phyloP scores from a whole-genome alignment of 2,113 vertebrate species.

The Morone saxatilis region DNA sequence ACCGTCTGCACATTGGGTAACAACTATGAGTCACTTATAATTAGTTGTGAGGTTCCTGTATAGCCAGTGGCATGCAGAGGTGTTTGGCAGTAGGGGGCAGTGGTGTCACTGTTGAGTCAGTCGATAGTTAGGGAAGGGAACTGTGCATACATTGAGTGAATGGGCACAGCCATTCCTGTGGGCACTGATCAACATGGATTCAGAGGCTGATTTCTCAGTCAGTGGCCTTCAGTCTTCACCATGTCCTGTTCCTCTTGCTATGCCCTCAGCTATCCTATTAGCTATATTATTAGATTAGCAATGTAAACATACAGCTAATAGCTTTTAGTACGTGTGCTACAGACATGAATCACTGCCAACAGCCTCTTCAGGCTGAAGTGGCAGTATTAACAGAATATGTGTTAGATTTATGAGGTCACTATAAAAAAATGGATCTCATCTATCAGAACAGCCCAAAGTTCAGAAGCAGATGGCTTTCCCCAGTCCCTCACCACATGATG shows the following conservation, averaged over 20 bases:
- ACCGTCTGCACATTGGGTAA: neutral
- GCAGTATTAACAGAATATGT: neutral
- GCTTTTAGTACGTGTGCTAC: neutral
- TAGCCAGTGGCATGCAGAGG: neutral
- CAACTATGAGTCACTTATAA: neutral
- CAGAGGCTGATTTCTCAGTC: neutral
- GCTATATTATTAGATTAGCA: neutral
- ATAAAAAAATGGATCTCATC: neutral
- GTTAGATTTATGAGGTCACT: slow-evolving; percentile 36
- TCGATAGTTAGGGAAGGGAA: neutral
- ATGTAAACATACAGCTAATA: slow-evolving; percentile 24
- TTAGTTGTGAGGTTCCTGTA: neutral
- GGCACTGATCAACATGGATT: neutral
- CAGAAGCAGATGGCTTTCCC: slow-evolving; percentile 2
- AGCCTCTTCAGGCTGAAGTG: neutral
- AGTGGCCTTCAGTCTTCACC: neutral
- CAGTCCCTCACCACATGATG: neutral
- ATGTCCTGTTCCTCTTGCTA: neutral
- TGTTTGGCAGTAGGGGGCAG: neutral
- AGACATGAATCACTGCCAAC: slow-evolving; percentile 6
- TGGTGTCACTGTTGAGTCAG: neutral
- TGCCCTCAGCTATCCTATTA: neutral
- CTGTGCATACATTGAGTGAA: neutral
- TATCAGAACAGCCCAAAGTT: slow-evolving; percentile 6
- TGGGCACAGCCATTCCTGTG: neutral